These are phyloP conservation scores for Ethmia dodecea DNA, from an alignment of 2,888 invertebrate genomes.

Conservation along the genomic window DNA sequence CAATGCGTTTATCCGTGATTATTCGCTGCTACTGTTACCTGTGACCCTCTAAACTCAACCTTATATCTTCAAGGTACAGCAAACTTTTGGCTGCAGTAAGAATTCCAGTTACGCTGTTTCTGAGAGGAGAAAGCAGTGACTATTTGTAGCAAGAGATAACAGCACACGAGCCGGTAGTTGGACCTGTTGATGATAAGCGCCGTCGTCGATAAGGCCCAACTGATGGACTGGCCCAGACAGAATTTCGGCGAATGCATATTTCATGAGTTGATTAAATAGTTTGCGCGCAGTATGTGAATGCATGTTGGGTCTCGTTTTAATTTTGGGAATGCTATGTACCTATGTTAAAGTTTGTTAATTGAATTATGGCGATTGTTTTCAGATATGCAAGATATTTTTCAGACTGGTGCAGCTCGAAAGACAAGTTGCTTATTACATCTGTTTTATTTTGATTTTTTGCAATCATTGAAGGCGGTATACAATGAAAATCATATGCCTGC, in stretches of 20 bases:
- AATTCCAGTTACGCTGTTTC: constrained; percentile 31
- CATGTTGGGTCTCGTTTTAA: constrained; percentile 22
- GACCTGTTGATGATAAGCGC: constrained; percentile 76
- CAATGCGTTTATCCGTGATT: constrained; percentile 65
- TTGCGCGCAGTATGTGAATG: constrained; percentile 35
- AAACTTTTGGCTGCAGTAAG: constrained; percentile 17
- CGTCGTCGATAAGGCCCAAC: constrained; percentile 68
- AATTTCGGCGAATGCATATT: constrained; percentile 75
- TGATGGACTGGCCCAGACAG: constrained; percentile 68
- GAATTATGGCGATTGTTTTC: no score
- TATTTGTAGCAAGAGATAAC: constrained; percentile 76
- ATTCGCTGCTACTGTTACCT: constrained; percentile 32
- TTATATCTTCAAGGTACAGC: constrained; percentile 19
- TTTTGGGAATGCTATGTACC: no score
- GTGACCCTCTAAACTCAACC: constrained; percentile 16
- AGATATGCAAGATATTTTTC: no score
- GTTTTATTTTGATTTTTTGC: no score
- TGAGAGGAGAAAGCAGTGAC: constrained; percentile 33
- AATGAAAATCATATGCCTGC: no score
- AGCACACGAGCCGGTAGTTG: constrained; percentile 65
- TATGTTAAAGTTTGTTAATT: no score
- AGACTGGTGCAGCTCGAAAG: no score
- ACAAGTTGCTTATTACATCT: no score
- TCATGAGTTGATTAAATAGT: constrained; percentile 77
- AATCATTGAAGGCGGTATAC: no score